A percentile compares a stretch with the other conserved stretches of the same genome.
Evolutionary conservation across 1,140 invertebrate species (phyloP).

Genomic region (Drosophila orena): DNA sequence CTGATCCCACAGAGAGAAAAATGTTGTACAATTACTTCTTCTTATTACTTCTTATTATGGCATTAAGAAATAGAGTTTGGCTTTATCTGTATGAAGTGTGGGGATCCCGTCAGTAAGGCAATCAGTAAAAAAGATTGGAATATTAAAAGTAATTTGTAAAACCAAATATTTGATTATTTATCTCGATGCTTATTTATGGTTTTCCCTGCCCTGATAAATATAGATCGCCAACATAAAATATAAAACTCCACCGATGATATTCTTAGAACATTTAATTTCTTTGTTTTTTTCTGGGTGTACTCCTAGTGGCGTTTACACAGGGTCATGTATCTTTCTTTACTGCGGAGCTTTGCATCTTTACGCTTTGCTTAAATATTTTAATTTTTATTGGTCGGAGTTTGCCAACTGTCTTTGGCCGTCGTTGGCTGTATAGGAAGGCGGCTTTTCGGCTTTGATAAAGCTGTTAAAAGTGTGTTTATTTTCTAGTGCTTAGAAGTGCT

Average conservation of each 20-base stretch:
- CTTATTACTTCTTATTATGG: no score
- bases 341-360: conserved; percentile 79
- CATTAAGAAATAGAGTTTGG: no score
- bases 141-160: no score
- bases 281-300: conserved; percentile 3
- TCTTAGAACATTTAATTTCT: neutral
- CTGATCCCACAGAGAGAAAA: conserved; percentile 21
- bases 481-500: conserved; percentile 46
- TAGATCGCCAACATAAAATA: no score
- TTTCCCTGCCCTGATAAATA: no score
- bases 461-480: conserved; percentile 78
- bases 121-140: no score
- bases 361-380: conserved; percentile 83
- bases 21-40: no score
- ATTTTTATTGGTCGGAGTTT: conserved; percentile 82
- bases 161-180: no score
- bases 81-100: no score
- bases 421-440: conserved; percentile 14
- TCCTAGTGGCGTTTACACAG: neutral
- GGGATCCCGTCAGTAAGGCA: no score
- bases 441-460: conserved; percentile 66
- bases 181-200: no score
- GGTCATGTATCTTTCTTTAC: conserved; percentile 77
- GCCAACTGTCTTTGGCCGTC: conserved; percentile 51
- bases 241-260: neutral